These are phyloP conservation scores for Physeter macrocephalus DNA, from an alignment of 2,113 vertebrate genomes.

Conservation along the genomic window DNA sequence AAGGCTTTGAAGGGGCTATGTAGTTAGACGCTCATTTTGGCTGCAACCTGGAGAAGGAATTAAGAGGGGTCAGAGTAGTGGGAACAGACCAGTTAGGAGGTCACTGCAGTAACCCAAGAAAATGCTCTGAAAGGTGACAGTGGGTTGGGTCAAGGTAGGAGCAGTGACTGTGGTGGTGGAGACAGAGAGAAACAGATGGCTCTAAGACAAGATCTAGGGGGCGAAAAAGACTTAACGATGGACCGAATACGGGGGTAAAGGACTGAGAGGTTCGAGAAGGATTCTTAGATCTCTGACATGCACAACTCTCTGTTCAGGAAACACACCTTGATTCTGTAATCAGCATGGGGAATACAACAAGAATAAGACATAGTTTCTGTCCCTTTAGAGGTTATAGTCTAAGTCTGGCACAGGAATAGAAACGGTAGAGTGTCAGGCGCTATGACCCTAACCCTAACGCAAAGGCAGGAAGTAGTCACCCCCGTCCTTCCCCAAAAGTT, in stretches of 20 bases:
- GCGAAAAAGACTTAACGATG: not conserved
- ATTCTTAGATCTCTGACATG: not conserved
- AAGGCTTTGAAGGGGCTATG: not conserved
- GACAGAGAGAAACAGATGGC: not conserved
- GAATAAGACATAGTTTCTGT: not conserved
- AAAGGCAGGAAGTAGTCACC: not conserved
- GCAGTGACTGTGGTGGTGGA: not conserved
- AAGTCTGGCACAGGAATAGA: not conserved
- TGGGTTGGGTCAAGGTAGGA: not conserved
- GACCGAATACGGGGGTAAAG: fast-evolving
- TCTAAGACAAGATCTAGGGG: not conserved
- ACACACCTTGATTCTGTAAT: not conserved
- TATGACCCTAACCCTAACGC: not conserved
- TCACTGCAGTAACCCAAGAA: too few species aligned
- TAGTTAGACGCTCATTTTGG: not conserved
- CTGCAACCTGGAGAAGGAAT: not conserved
- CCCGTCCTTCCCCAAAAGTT: not conserved
- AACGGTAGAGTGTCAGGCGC: not conserved
- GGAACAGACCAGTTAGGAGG: not conserved
- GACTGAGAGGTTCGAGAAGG: too few species aligned
- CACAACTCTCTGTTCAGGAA: not conserved
- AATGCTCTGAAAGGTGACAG: not conserved
- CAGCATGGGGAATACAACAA: not conserved
- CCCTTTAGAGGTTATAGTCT: not conserved
- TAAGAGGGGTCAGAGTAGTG: not conserved